Conservation (phyloP, 2,113 vertebrate genomes). For the Hypanus sabinus region DNA sequence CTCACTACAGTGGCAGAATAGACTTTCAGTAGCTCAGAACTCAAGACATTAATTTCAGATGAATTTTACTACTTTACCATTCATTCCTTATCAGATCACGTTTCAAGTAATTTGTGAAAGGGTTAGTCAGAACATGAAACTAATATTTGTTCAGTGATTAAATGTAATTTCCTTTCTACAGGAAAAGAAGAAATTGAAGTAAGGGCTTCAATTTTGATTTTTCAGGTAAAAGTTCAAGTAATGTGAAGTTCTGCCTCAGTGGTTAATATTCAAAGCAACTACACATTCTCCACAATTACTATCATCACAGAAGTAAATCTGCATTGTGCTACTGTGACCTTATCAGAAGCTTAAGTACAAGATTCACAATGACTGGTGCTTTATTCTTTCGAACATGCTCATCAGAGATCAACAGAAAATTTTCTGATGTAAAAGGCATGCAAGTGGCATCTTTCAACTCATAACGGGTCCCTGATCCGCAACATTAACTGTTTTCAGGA, state of each 20-base stretch:
- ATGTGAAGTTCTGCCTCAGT: no score
- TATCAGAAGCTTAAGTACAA: slow-evolving; percentile 7
- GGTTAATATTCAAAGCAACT: background rate
- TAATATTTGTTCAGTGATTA: background rate
- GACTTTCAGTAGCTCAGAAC: background rate
- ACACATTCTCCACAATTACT: background rate
- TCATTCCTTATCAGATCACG: background rate
- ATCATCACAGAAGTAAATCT: background rate
- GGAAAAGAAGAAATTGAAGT: background rate
- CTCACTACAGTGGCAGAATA: background rate
- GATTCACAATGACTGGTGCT: background rate
- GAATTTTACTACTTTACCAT: background rate
- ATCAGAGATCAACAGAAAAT: background rate
- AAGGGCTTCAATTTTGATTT: background rate
- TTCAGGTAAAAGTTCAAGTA: no score
- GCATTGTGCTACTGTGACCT: background rate
- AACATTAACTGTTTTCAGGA: no score
- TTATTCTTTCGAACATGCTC: background rate
- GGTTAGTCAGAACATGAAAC: background rate
- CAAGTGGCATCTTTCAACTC: no score
- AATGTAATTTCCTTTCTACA: background rate
- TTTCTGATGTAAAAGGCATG: background rate
- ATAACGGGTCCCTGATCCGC: no score
- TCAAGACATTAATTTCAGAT: background rate
- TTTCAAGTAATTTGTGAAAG: background rate